A percentile compares a stretch with the other conserved stretches of the same genome.
These are phyloP conservation scores for Cosmia trapezina DNA, from an alignment of 2,888 invertebrate genomes.

Conservation along the genomic window DNA sequence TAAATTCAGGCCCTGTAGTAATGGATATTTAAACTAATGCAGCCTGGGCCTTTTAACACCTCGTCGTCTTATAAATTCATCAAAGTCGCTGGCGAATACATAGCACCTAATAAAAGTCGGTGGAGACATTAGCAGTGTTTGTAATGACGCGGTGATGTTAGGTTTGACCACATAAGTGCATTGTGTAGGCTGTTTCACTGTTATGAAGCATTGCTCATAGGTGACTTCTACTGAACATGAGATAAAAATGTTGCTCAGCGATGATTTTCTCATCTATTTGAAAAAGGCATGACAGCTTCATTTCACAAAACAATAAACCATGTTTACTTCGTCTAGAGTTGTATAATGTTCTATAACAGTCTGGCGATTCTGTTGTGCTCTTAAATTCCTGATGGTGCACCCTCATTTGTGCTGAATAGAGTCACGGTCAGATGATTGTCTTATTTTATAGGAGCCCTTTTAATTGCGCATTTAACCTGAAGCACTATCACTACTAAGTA, in stretches of 20 bases:
- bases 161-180: not conserved
- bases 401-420: too few relatives aligned
- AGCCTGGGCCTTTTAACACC: constrained; percentile 11
- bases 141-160: not conserved
- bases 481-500: too few relatives aligned
- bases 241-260: not conserved
- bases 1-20: constrained; percentile 24
- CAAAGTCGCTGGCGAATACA: constrained; percentile 29
- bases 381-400: too few relatives aligned
- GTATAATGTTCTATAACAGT: too few relatives aligned
- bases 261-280: not conserved
- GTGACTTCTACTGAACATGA: not conserved
- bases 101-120: constrained; percentile 40
- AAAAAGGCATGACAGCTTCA: too few relatives aligned
- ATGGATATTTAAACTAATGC: constrained; percentile 37
- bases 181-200: not conserved
- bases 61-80: constrained; percentile 13
- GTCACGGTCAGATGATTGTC: too few relatives aligned
- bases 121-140: constrained; percentile 11
- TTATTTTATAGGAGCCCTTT: not conserved
- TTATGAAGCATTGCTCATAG: constrained; percentile 7
- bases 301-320: too few relatives aligned
- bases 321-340: too few relatives aligned
- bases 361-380: too few relatives aligned
- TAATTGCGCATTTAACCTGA: constrained; percentile 3